Base-by-base conservation (phyloP, 2,113 vertebrate genomes). In the Monopterus albus region DNA sequence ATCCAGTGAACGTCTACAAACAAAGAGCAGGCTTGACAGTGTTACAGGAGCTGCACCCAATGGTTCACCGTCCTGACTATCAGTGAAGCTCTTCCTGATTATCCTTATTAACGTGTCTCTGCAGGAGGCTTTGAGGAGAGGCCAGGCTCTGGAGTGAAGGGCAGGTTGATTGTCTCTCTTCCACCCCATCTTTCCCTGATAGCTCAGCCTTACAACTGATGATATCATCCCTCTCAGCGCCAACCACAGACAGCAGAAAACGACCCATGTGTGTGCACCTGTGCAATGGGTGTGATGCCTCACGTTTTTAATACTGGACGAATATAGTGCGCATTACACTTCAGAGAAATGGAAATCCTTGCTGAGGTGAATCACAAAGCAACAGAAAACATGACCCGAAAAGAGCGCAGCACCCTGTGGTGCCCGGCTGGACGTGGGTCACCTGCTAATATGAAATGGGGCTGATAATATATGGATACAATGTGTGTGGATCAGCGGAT, bases 91-190 rank as follows among this genome's bases (percentile, higher is more conserved):
- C 75, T 12, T 47, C 87, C 87, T 85, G n/a, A n/a, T 67, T 78
- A 92, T 90, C 58, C 91, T n/a, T n/a, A 93, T 84, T 80, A 72
- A 7, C 83, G n/a, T 33, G 86, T 88, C 89, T 86, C 79, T 78
- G 71, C 73, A 36, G 75, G 71, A 83, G 70, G 70, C 45, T 77
- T 42, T 49, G 69, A 74, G 64, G 61, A 49, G 21, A 62, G 31
- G 73, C 60, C 61, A 42, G 72, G 72, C 72, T 70, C 45, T 12
- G 53, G 38, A n/a, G n/a, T 15, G 12, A 33, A 66, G 64, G n/a
- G 66, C 72, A 20, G 43, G 49, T 63, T 28, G 35, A 14, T 29
- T 69, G 42, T 66, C 33, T 62, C 35, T 13, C 31, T 42, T 10
- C 5, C 6, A 6, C 4, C 39, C 29, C 50, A 7, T 50, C 46